Base-by-base conservation (phyloP, 1,140 invertebrate species). In the Himalopsyche phryganea region DNA sequence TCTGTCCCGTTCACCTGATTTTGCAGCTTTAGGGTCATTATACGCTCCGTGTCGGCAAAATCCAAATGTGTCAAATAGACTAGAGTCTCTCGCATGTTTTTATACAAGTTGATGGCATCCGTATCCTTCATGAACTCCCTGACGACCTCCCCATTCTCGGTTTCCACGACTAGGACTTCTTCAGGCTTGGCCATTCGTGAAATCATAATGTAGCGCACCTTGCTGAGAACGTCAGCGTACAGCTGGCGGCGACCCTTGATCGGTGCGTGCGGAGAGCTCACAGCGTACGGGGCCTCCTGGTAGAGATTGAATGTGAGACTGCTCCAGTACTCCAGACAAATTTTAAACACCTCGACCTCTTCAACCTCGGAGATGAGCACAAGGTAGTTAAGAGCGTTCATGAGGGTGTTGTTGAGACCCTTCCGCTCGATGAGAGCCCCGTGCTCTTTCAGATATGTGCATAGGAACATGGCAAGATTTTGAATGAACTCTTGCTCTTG, bases 71-170 rank as follows among this genome's bases (percentile, higher is more conserved):
- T 99, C 38, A 99, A 81, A 75, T 98, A 99, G 2, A 99, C 97
- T 32, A 99, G 81, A 38, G 96, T 98, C 79, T 99, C 98, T 63
- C 96, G 83, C 98, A 99, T 99, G 70, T 96, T 99, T 78, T 98
- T 99, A 76, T 99, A 99, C 66, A 99, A 82, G 79, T 98, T 98
- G 64, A 99, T 98, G 7, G 96, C 94, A 80, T 99, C 98, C 38
- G 98, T 99, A 74, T 99, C 98, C 76, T 98, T 98, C 93, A 99
- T 98, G 71, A 99, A 98, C 75, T 99, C 98, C 45, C 98, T 78
- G 1, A 99, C 96, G 49, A 99, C 96, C 80, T 99, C 98, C 19
- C 98, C 98, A 77, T 99, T 98, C 74, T 99, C 98, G 82, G 99
- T 99, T 76, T 99, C 97, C n/a, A 99, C 97, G 50, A 99, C 95